Base-by-base conservation (phyloP, 2,888 invertebrate species). In the Leptothorax acervorum region DNA sequence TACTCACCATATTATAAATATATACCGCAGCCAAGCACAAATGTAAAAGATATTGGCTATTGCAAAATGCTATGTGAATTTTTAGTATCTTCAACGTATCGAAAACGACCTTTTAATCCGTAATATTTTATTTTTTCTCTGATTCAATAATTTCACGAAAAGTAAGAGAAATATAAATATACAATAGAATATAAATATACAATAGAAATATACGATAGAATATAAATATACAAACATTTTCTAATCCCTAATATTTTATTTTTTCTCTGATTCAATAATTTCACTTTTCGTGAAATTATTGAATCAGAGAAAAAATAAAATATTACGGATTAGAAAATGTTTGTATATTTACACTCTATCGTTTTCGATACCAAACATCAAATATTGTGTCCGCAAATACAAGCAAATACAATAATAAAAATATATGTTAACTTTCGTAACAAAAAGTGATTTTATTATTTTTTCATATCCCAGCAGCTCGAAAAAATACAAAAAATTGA, bases 361-460 rank as follows among this genome's bases (percentile, higher is more conserved):
- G 45, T 53, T 55, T 28, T 31, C n/a, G 12, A 3, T 68, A 68
- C 6, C 53, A 66, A 76, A 68, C 78, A 28, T 28, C 23, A 76
- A 76, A 65, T 53, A 65, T 76, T 31, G 9, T 18, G 8, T 68
- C 42, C 11, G 31, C 39, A 76, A 76, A 78, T 51, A 55, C 23
- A 9, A 31, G 4, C 12, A n/a, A 6, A 51, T 51, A 18, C 23
- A 55, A 55, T 8, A 55, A 9, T 55, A 55, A 12, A 68, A 55
- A 78, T 31, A 55, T 31, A 18, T 42, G 55, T 66, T 42, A 55
- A 35, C 12, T 48, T 12, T 6, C 18, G 4, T 48, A 28, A 51
- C 45, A n/a, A 39, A 81, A 39, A 48, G 1, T 28, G 3, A 53
- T 65, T 73, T 73, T 71, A n/a, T 70, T 74, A 28, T 62, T 45